Conservation (phyloP, 2,113 vertebrate species). For the Antennarius striatus region DNA sequence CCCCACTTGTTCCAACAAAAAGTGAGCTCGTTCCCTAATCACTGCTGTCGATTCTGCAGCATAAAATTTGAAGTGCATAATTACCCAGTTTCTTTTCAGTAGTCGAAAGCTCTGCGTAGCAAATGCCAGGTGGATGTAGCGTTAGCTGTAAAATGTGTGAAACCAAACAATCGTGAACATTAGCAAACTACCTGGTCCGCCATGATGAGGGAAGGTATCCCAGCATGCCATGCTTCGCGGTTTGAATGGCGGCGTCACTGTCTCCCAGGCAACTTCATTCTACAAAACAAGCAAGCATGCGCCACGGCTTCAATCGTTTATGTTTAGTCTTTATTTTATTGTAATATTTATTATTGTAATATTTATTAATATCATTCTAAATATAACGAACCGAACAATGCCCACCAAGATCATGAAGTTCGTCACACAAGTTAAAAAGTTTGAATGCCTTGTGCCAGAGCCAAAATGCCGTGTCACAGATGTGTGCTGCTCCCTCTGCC, state of each 20-base stretch:
- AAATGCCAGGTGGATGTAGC: not conserved
- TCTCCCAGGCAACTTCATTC: conserved; percentile 63
- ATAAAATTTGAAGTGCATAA: not conserved
- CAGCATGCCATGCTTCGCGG: conserved; percentile 67
- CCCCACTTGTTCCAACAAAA: conserved; percentile 9
- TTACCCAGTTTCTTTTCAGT: conserved; percentile 35
- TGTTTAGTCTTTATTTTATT: no score
- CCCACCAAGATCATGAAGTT: no score
- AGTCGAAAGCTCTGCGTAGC: not conserved
- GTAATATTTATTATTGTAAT: no score
- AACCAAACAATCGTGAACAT: conserved; percentile 40
- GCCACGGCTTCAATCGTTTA: no score
- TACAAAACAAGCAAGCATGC: not conserved
- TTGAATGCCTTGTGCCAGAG: no score
- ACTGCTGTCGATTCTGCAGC: rapidly evolving
- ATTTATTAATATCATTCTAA: no score
- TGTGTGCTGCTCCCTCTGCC: no score
- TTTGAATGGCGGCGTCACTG: conserved; percentile 63
- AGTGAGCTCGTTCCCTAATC: not conserved
- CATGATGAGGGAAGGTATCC: conserved; percentile 70
- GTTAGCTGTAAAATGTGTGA: not conserved
- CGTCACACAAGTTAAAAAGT: no score
- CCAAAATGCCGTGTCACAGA: no score
- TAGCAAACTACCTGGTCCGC: conserved; percentile 65
- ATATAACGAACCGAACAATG: no score